Evolutionary conservation across 2,888 invertebrate species (phyloP), one percentile per base, ranked within the genome.

Genomic region (Agrotis puta): DNA sequence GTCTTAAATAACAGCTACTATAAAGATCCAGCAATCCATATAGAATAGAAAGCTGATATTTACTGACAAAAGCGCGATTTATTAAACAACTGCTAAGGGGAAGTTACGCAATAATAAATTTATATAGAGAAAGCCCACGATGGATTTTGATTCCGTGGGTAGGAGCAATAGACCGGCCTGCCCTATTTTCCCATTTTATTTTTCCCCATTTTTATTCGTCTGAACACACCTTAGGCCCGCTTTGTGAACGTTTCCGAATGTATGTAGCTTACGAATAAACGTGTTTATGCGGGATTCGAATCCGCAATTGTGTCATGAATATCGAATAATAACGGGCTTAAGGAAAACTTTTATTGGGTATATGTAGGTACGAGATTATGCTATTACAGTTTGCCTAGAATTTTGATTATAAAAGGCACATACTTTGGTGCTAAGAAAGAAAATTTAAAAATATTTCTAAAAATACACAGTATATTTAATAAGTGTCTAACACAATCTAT

Each of bases 121-220:
- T 83, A 83, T 79, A 72, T 70, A 78, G 43, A 57, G 13, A 56
- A 18, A 67, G 69, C 43, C 71, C 56, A 61, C 80, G 70, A 80
- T 76, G 78, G 79, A 78, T 82, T 82, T 74, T 82, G 82, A 82
- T 82, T 74, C 67, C 79, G 79, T 75, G 79, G 65, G 22, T 45
- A 78, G 54, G 16, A 66, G 84, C 84, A 81, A 84, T 84, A 70
- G 75, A 71, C 39, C 64, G 48, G 56, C 22, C 58, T 67, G 66
- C 24, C 70, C 73, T 82, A 84, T 75, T 77, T 81, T 61, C 65
- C 57, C 48, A 62, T 76, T 83, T 83, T 77, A 77, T 77, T 71
- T 73, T 71, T 65, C 78, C 74, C 64, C 64, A 33, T 73, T 82
- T 84, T 68, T 81, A 74, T 78, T 75, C 70, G 70, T 84, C 69